phyloP scores from a whole-genome alignment of 2,797 vertebrate genomes.

The Borostomias antarcticus region DNA sequence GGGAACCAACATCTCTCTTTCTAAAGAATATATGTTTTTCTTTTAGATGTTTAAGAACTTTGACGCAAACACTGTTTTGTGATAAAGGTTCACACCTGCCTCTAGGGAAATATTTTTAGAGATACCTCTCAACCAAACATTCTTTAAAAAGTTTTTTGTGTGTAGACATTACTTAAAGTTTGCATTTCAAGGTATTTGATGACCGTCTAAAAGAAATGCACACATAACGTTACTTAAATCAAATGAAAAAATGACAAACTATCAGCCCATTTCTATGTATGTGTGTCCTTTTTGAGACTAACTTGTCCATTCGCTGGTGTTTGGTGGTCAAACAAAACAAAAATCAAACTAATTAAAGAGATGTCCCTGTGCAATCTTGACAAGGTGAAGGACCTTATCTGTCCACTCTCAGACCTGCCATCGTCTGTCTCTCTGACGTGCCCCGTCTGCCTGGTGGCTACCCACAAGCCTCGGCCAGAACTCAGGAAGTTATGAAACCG shows the following conservation, averaged over 20 bases:
- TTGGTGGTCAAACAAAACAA: slow-evolving; percentile 50
- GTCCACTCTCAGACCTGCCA: too few relatives aligned
- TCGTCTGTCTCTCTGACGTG: too few relatives aligned
- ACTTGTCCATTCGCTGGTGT: slow-evolving; percentile 52
- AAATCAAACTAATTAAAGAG: slow-evolving; percentile 61
- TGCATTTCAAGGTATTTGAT: slow-evolving; percentile 58
- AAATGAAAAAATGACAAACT: too few relatives aligned
- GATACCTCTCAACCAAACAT: slow-evolving; percentile 47
- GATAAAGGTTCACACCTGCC: slow-evolving; percentile 47
- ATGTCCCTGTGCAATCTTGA: slow-evolving; percentile 52
- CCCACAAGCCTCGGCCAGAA: slow-evolving; percentile 74
- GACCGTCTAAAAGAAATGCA: slow-evolving; percentile 65
- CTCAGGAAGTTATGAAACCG: slow-evolving; percentile 84
- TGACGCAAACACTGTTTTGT: slow-evolving; percentile 67
- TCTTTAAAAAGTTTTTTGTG: slow-evolving; percentile 31
- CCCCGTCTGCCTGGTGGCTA: too few relatives aligned
- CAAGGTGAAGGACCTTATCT: slow-evolving; percentile 42
- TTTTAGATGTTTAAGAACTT: slow-evolving; percentile 68
- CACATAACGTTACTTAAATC: too few relatives aligned
- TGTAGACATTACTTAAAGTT: slow-evolving; percentile 50
- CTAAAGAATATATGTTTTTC: slow-evolving; percentile 43
- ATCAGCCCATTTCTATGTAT: slow-evolving; percentile 57
- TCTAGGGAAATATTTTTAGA: slow-evolving; percentile 38
- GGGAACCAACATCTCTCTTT: slow-evolving; percentile 40
- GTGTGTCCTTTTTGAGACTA: slow-evolving; percentile 37